These are phyloP conservation scores for Piezodorus guildinii DNA, from an alignment of 1,140 invertebrate species.

Conservation along the genomic window DNA sequence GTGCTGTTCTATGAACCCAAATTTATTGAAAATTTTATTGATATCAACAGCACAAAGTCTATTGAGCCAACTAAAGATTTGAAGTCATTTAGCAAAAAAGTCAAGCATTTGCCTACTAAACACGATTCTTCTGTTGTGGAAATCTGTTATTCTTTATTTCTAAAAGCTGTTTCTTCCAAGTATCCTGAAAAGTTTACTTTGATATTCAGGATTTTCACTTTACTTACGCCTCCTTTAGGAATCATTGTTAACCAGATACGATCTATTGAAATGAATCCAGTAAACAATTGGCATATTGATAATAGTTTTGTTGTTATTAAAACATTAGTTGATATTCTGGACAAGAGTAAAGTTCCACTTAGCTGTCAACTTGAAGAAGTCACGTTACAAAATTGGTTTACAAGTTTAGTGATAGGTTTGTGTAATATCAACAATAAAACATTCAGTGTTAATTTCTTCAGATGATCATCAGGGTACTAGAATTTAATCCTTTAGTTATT, in stretches of 20 bases:
- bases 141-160: constrained; percentile 11
- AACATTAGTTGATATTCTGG: constrained; percentile 12
- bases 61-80: not conserved
- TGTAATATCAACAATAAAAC: constrained; percentile 16
- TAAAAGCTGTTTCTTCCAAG: constrained; percentile 11
- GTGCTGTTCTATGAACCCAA: constrained; percentile 4
- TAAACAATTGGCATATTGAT: constrained; percentile 20
- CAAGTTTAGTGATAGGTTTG: constrained; percentile 18
- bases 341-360: constrained; percentile 15
- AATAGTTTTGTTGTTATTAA: constrained; percentile 18
- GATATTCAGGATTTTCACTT: constrained; percentile 18
- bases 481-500: constrained; percentile 21
- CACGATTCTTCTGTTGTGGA: constrained; percentile 3
- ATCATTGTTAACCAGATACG: constrained; percentile 19
- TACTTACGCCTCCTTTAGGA: constrained; percentile 11
- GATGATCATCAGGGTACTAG: constrained; percentile 18
- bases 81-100: not conserved
- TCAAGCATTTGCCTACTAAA: constrained; percentile 14
- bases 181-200: constrained; percentile 2
- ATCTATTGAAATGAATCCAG: constrained; percentile 18
- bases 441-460: constrained; percentile 13
- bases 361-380: constrained; percentile 15
- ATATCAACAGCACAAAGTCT: not conserved
- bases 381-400: constrained; percentile 20
- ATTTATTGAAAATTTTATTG: constrained; percentile 16